Percentiles rank a stretch among this genome's conserved stretches.
These are phyloP conservation scores for Parthenolecanium corni DNA, from an alignment of 2,888 invertebrate species.

Conservation along the genomic window DNA sequence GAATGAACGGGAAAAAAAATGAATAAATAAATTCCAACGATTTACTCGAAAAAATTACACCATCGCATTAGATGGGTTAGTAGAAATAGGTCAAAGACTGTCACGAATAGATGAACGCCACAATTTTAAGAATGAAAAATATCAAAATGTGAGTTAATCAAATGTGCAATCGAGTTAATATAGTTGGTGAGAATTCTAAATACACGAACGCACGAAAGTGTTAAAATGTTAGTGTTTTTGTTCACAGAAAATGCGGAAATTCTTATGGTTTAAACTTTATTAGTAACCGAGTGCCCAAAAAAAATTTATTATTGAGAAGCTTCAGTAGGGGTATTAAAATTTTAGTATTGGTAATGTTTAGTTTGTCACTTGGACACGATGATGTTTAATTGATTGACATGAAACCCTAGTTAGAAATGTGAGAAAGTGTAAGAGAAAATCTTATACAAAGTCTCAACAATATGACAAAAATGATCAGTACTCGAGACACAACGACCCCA, in stretches of 20 bases:
- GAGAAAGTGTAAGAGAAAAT: too few relatives aligned
- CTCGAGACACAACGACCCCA: too few relatives aligned
- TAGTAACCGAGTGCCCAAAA: not conserved
- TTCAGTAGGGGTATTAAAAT: not conserved
- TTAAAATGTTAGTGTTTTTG: not conserved
- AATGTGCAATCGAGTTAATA: not conserved
- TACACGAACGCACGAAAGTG: not conserved
- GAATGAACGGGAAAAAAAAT: too few relatives aligned
- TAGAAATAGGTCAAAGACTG: not conserved
- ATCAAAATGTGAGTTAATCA: not conserved
- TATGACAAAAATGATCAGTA: too few relatives aligned
- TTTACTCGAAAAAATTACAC: not conserved
- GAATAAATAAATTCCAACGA: not conserved
- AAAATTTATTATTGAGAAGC: not conserved
- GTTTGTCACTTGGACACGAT: not conserved
- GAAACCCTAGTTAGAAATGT: not conserved
- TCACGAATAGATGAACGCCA: not conserved
- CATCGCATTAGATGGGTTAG: not conserved
- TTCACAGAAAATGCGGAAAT: not conserved
- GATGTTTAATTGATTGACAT: not conserved
- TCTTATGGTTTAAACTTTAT: not conserved
- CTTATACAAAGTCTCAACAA: too few relatives aligned
- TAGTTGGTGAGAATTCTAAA: not conserved
- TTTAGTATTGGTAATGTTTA: not conserved
- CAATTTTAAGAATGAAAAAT: too few relatives aligned